phyloP scores from a whole-genome alignment of 2,797 vertebrate species.

The Ceyx erithaca region DNA sequence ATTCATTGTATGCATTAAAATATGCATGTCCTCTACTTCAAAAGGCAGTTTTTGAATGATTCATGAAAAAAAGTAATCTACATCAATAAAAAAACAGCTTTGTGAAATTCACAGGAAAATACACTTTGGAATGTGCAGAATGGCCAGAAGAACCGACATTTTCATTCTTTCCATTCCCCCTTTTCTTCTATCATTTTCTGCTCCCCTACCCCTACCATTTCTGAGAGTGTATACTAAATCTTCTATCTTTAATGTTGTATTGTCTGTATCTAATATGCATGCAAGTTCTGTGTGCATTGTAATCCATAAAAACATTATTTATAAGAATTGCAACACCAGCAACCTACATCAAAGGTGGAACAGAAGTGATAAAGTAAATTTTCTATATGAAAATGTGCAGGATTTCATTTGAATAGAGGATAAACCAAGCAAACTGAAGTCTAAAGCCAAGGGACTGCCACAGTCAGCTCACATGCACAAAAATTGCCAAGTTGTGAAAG shows the following conservation, averaged over 20 bases:
- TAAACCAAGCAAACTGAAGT: neutral
- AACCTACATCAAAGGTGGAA: neutral
- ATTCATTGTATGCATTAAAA: slow-evolving; percentile 59
- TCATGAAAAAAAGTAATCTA: slow-evolving; percentile 56
- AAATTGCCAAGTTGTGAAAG: neutral
- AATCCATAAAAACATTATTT: neutral
- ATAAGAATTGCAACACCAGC: neutral
- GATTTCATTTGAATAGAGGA: neutral
- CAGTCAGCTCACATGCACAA: neutral
- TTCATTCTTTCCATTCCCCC: neutral
- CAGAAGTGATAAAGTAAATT: neutral
- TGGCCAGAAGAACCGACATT: neutral
- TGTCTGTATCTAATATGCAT: neutral
- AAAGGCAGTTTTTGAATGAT: slow-evolving; percentile 52
- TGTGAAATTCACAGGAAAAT: neutral
- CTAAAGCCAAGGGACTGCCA: neutral
- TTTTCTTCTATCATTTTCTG: neutral
- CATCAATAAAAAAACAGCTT: slow-evolving; percentile 55
- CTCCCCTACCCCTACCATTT: neutral
- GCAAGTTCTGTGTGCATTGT: neutral
- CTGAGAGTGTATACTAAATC: neutral
- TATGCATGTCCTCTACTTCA: slow-evolving; percentile 53
- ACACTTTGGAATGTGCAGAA: neutral
- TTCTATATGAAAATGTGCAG: neutral
- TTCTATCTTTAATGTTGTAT: slow-evolving; percentile 16